phyloP scores from a whole-genome alignment of 2,113 vertebrate genomes.

The Echinops telfairi region DNA sequence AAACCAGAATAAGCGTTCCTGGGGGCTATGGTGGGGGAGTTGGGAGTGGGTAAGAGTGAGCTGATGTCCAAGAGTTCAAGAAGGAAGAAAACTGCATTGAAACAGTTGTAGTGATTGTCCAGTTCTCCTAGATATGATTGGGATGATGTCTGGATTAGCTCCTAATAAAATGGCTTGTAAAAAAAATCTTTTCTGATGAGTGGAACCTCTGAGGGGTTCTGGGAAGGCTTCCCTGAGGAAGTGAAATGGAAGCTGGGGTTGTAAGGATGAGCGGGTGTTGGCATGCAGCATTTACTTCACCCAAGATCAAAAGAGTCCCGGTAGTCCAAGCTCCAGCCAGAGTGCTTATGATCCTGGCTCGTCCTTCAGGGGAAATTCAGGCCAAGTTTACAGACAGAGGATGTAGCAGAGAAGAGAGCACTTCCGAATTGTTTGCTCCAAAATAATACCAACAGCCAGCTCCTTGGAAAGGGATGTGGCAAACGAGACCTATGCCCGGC shows the following conservation, averaged over 20 bases:
- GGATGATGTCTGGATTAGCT: too few species aligned
- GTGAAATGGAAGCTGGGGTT: neutral
- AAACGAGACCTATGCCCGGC: conserved; percentile 13
- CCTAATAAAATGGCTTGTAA: too few species aligned
- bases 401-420: neutral
- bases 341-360: neutral
- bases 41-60: neutral
- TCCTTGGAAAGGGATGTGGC: conserved; percentile 49
- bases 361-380: neutral
- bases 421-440: conserved; percentile 56
- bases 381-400: neutral
- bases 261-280: neutral
- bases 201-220: neutral
- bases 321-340: neutral
- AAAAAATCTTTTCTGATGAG: neutral
- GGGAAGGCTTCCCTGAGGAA: neutral
- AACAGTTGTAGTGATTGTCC: too few species aligned
- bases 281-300: neutral
- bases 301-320: neutral
- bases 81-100: too few species aligned
- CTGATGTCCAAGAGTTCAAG: too few species aligned
- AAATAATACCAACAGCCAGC: conserved; percentile 61
- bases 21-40: neutral
- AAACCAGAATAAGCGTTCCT: neutral
- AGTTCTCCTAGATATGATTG: too few species aligned